Percentiles rank a stretch among this genome's conserved stretches.
phyloP scores from a whole-genome alignment of 2,888 invertebrate genomes.

The Amblyjoppa fuscipennis region DNA sequence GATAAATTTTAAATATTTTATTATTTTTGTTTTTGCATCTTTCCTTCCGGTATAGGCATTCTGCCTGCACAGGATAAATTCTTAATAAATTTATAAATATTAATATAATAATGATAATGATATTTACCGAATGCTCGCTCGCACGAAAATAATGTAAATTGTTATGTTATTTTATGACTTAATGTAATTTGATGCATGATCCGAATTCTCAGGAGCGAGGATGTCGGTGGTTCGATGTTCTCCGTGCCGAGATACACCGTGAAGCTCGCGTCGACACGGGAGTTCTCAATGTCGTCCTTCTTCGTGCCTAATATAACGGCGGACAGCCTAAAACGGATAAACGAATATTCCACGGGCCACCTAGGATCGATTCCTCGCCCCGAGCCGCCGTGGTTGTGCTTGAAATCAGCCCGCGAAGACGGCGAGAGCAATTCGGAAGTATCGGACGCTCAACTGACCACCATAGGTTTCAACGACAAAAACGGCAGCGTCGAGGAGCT shows the following conservation, averaged over 20 bases:
- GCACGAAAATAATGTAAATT: not conserved
- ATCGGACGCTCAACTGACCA: constrained; percentile 48
- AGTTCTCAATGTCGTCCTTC: constrained; percentile 60
- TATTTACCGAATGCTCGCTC: not conserved
- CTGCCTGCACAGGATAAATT: no score
- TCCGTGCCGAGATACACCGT: constrained; percentile 60
- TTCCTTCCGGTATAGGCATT: not conserved
- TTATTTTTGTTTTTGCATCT: not conserved
- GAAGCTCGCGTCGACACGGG: constrained; percentile 55
- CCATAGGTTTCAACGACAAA: constrained; percentile 14
- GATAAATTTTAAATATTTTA: not conserved
- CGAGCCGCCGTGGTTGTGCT: constrained; percentile 55
- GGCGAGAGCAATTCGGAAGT: constrained; percentile 49
- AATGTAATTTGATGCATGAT: not conserved
- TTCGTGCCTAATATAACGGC: constrained; percentile 54
- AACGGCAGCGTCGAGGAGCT: not conserved
- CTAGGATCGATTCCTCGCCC: constrained; percentile 36
- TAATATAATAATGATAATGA: no score
- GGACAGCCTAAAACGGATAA: constrained; percentile 12
- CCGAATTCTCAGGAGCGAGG: constrained; percentile 43
- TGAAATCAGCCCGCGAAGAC: constrained; percentile 25
- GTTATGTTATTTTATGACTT: not conserved
- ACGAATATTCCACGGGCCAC: constrained; percentile 30
- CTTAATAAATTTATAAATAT: no score
- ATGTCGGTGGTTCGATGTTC: constrained; percentile 49